Evolutionary conservation across 1,140 invertebrate species (phyloP), one percentile per base, ranked within the genome.

Genomic region (Drosophila arizonae): DNA sequence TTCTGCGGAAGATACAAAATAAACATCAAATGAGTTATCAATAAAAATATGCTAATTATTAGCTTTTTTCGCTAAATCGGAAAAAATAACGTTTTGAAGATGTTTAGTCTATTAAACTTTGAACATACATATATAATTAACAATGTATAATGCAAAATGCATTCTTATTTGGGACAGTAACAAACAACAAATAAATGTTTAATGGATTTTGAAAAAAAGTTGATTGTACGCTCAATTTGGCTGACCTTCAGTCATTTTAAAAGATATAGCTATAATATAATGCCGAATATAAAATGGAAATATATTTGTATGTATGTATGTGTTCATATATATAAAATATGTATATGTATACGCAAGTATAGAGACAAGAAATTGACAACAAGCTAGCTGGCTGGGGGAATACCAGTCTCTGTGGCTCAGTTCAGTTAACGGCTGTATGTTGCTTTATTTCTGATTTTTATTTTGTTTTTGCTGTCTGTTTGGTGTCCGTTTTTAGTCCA

Each of bases 401-500:
- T 77, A 75, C 66, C 75, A 75, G 72, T 77, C 70, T 55, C 46
- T 48, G 50, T 55, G 10, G 45, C 62, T 70, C 51, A 43, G 48
- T 48, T 36, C 30, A 50, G 36, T 54, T 67, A 67, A 60, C 62
- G 36, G 46, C 62, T 66, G 15, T 48, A 33, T 60, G 48, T 54
- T 55, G 50, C 46, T 72, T 26, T 57, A 57, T 36, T 52, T 46
- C 15, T 17, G n/a, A 46, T 62, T 58, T 48, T 58, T 36, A 36
- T 60, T 58, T 57, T 58, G 33, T 68, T 75, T 43, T 54, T 69
- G 46, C 24, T 64, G 60, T 72, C 45, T 78, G 77, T 55, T 76
- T 84, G 51, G 77, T 70, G 82, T 87, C 81, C 67, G 76, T 86
- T 86, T 85, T 86, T 86, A 86, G 81, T 86, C 79, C 81, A 86